Percentiles rank a stretch among this genome's conserved stretches.
phyloP scores from a whole-genome alignment of 2,113 vertebrate genomes.

The Terrapene triunguis region DNA sequence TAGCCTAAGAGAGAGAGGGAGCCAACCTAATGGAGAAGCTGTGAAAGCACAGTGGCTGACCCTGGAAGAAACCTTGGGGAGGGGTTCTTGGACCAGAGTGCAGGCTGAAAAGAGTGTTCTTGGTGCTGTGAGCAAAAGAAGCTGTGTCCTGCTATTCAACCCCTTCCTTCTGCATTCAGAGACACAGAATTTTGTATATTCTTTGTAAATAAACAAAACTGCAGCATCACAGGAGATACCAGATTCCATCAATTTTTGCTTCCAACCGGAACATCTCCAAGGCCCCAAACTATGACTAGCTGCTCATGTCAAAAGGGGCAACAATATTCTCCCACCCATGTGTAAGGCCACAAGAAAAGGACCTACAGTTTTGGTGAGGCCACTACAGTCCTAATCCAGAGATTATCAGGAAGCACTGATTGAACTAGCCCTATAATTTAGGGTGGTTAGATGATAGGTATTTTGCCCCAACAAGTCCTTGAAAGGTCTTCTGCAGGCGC shows the following conservation, averaged over 20 bases:
- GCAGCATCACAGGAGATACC: background rate
- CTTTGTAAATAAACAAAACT: background rate
- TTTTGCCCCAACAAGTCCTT: background rate
- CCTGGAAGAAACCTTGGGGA: background rate
- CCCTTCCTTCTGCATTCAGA: background rate
- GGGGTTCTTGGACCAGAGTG: background rate
- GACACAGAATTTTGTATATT: background rate
- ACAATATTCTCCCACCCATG: background rate
- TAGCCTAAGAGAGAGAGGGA: background rate
- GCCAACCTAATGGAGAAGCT: background rate
- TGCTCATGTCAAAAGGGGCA: rapidly evolving
- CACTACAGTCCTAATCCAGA: background rate
- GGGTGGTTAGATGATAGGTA: background rate
- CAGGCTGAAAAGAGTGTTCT: background rate
- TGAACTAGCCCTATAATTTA: background rate
- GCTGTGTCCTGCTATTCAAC: background rate
- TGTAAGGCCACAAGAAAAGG: background rate
- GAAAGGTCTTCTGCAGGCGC: background rate
- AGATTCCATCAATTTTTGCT: background rate
- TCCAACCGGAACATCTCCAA: background rate
- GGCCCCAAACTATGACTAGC: background rate
- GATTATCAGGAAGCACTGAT: background rate
- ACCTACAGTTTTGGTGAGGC: background rate
- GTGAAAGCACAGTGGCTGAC: background rate
- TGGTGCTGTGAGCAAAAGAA: background rate